Percentiles rank a stretch among this genome's conserved stretches.
These are phyloP conservation scores for Apolygus lucorum DNA, from an alignment of 1,140 invertebrate genomes.

Conservation along the genomic window DNA sequence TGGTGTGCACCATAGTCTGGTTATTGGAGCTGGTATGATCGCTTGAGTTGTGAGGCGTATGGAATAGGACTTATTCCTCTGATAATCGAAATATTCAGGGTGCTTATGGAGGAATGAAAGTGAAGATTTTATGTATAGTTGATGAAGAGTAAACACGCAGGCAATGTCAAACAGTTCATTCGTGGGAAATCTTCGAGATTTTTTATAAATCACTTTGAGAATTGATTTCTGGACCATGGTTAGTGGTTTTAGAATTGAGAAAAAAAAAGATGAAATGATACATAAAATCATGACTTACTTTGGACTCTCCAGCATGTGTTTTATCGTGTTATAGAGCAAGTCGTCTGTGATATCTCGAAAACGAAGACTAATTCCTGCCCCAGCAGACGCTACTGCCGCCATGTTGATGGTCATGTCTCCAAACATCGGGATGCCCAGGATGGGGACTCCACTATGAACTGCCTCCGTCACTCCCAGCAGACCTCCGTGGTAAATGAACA, in stretches of 20 bases:
- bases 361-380: constrained; percentile 37
- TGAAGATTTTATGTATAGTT: no score
- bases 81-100: no score
- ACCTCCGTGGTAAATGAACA: constrained; percentile 45
- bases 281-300: constrained; percentile 35
- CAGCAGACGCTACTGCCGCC: constrained; percentile 23
- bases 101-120: no score
- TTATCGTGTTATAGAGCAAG: constrained; percentile 32
- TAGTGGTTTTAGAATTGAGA: neutral
- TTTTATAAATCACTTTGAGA: neutral
- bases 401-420: constrained; percentile 37
- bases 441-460: constrained; percentile 41
- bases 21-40: no score
- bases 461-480: constrained; percentile 43
- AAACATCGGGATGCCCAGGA: constrained; percentile 37
- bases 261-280: neutral
- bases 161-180: no score
- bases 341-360: constrained; percentile 38
- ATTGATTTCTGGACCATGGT: neutral
- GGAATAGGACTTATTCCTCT: no score
- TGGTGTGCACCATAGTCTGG: no score
- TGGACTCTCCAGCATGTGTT: constrained; percentile 33
- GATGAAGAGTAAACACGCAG: no score
- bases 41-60: no score
- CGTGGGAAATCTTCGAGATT: neutral